phyloP scores from a whole-genome alignment of 2,888 invertebrate species.

The Acleris emargana region DNA sequence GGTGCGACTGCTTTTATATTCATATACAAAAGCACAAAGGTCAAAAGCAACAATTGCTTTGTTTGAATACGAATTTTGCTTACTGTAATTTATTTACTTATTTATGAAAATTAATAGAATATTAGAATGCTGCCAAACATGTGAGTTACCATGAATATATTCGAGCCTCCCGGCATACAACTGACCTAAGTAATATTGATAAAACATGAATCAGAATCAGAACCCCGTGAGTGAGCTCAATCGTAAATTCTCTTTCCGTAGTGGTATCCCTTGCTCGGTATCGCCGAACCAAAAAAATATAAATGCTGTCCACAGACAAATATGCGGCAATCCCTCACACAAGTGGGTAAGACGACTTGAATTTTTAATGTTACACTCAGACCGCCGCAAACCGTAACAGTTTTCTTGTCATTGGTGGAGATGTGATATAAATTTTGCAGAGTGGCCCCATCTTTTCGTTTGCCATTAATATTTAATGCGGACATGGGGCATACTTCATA shows the following conservation, averaged over 20 bases:
- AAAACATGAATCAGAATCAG: constrained; percentile 2
- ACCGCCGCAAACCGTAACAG: constrained; percentile 84
- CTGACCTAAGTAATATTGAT: constrained; percentile 6
- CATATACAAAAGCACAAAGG: constrained; percentile 58
- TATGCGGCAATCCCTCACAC: constrained; percentile 83
- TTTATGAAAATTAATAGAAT: no score
- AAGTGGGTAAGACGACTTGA: constrained; percentile 82
- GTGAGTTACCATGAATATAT: no score
- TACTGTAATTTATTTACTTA: neutral
- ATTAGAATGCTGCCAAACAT: no score
- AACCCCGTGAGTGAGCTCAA: constrained; percentile 37
- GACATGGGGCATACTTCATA: constrained; percentile 77
- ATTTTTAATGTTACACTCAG: constrained; percentile 84
- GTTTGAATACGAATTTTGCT: constrained; percentile 37
- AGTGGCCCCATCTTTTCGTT: constrained; percentile 84
- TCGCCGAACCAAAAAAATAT: constrained; percentile 78
- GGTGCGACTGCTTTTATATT: constrained; percentile 69
- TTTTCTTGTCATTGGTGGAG: constrained; percentile 83
- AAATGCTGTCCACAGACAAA: constrained; percentile 82
- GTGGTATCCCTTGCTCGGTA: constrained; percentile 53
- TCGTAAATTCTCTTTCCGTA: constrained; percentile 60
- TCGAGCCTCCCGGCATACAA: neutral
- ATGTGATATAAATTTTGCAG: constrained; percentile 84
- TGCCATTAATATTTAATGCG: constrained; percentile 81
- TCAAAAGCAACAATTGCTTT: constrained; percentile 50